Evolutionary conservation across 2,888 invertebrate genomes (phyloP).

Genomic region (Eubasilissa splendida): DNA sequence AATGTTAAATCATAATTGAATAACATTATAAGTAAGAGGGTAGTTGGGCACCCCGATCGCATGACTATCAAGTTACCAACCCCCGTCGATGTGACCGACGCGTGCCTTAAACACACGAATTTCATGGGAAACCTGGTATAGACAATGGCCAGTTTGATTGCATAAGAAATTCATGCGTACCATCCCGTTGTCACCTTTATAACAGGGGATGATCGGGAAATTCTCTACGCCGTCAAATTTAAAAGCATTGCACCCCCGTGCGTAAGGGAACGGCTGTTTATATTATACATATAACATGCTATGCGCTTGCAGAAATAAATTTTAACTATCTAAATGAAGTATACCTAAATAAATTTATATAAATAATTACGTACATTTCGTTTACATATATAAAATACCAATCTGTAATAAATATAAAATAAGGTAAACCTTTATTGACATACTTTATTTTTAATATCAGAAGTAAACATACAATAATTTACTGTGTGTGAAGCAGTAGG

Average conservation of each 20-base stretch:
- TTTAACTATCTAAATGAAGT: no score
- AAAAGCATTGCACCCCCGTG: not conserved
- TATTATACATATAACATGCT: no score
- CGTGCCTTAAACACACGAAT: conserved; percentile 58
- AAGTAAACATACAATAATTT: no score
- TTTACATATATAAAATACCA: no score
- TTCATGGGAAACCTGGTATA: conserved; percentile 70
- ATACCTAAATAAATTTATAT: no score
- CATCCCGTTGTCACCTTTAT: not conserved
- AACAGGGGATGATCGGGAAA: not conserved
- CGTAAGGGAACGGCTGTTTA: no score
- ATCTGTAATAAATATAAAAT: no score
- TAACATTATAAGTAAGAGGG: conserved; percentile 50
- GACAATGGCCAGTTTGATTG: conserved; percentile 64
- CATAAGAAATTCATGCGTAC: conserved; percentile 11
- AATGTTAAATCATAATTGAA: conserved; percentile 56
- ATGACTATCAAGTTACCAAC: conserved; percentile 32
- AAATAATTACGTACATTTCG: no score
- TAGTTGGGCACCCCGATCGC: conserved; percentile 15
- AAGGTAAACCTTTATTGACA: no score
- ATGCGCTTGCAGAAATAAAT: no score
- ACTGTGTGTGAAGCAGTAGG: no score
- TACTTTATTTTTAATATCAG: no score
- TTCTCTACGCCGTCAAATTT: not conserved
- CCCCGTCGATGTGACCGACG: conserved; percentile 1